phyloP scores from a whole-genome alignment of 2,797 vertebrate species.

The Gallirallus australis region DNA sequence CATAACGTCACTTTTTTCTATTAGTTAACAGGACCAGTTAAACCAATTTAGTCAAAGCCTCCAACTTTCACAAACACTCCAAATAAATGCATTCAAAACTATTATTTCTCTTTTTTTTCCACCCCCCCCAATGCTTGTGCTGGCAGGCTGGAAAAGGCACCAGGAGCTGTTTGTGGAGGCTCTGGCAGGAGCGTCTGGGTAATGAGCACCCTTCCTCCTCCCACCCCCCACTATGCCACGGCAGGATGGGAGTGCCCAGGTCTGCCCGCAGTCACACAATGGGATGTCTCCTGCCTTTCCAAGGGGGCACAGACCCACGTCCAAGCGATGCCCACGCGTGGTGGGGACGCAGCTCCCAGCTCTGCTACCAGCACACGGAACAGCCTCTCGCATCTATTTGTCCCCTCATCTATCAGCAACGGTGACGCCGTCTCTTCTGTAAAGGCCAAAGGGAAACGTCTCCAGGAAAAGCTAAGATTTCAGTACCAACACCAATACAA shows the following conservation, averaged over 20 bases:
- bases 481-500: background rate
- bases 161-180: background rate
- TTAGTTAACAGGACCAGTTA: background rate
- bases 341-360: background rate
- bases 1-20: background rate
- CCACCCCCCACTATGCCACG: rapidly evolving
- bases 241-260: rapidly evolving
- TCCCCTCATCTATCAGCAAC: rapidly evolving
- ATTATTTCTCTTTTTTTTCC: too few species aligned
- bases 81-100: background rate
- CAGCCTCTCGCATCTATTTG: rapidly evolving
- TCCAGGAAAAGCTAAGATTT: background rate
- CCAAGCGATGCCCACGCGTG: rapidly evolving
- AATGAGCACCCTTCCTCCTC: rapidly evolving
- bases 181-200: background rate
- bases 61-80: background rate
- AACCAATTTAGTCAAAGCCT: slow-evolving; percentile 16
- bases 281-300: background rate
- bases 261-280: rapidly evolving
- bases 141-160: background rate
- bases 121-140: background rate
- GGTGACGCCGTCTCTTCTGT: rapidly evolving
- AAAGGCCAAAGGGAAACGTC: background rate
- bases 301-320: rapidly evolving
- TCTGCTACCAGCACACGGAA: rapidly evolving